A percentile compares a stretch with the other conserved stretches of the same genome.
These are phyloP conservation scores for Sebastes dallii DNA, from an alignment of 2,797 vertebrate species.

Conservation along the genomic window DNA sequence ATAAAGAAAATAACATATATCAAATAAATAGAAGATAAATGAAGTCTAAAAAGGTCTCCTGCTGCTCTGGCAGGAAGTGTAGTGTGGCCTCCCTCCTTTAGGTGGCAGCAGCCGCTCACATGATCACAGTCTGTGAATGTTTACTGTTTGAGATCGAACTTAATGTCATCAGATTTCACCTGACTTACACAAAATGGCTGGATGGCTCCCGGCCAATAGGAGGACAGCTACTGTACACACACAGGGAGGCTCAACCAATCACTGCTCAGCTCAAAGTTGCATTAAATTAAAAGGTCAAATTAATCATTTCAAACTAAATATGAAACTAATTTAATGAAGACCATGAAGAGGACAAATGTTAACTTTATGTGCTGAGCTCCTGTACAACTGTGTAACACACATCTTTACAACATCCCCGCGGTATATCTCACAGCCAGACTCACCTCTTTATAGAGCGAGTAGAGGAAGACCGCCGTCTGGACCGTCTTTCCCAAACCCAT, in stretches of 20 bases:
- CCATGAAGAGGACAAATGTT: not conserved
- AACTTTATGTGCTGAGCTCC: not conserved
- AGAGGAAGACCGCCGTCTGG: slow-evolving; percentile 97
- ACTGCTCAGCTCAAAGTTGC: not conserved
- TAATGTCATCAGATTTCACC: slow-evolving; percentile 69
- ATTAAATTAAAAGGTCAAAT: not conserved
- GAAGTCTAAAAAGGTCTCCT: not conserved
- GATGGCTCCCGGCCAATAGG: slow-evolving; percentile 34
- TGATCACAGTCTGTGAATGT: slow-evolving; percentile 11
- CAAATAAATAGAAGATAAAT: not conserved
- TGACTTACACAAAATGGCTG: slow-evolving; percentile 76
- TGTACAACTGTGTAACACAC: not conserved
- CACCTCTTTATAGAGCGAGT: slow-evolving; percentile 97
- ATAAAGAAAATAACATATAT: not conserved
- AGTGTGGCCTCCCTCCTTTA: slow-evolving; percentile 63
- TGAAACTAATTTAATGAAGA: not conserved
- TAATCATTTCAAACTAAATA: not conserved
- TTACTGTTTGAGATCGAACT: slow-evolving; percentile 48
- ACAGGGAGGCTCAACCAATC: too few relatives aligned
- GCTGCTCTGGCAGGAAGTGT: slow-evolving; percentile 36
- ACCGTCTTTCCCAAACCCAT: slow-evolving; percentile 99
- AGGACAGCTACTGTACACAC: not conserved
- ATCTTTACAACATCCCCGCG: not conserved
- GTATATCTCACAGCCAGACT: not conserved
- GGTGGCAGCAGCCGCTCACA: slow-evolving; percentile 64